Evolutionary conservation across 2,888 invertebrate genomes (phyloP).

Genomic region (Aphidoletes aphidimyza): DNA sequence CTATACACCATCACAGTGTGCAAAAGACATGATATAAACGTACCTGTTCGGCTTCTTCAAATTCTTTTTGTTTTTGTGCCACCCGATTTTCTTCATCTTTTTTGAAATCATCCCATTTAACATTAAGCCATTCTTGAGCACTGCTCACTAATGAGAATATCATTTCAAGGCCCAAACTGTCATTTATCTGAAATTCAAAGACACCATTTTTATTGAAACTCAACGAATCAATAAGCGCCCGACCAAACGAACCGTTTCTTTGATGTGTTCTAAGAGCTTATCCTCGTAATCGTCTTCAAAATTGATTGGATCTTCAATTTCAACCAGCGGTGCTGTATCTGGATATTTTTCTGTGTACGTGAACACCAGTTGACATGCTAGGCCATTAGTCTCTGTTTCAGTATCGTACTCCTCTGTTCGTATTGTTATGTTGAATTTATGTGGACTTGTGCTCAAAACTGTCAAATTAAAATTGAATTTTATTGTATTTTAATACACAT

Average conservation of each 20-base stretch:
- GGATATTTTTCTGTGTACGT: conserved; percentile 89
- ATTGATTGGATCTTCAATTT: conserved; percentile 80
- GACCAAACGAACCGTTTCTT: conserved; percentile 70
- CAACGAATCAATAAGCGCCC: neutral
- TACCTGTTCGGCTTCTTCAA: conserved; percentile 90
- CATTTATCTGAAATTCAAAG: conserved; percentile 72
- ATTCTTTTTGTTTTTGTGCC: conserved; percentile 75
- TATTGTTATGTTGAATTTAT: conserved; percentile 84
- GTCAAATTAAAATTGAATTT: conserved; percentile 55
- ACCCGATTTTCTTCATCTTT: conserved; percentile 77
- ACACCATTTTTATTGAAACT: neutral
- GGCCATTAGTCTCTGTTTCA: conserved; percentile 74
- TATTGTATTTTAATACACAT: too few relatives aligned
- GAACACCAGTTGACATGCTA: conserved; percentile 81
- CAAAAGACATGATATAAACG: too few relatives aligned
- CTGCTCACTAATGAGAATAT: conserved; percentile 94
- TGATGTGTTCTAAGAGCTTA: conserved; percentile 74
- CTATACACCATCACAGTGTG: too few relatives aligned
- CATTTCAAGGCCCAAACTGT: conserved; percentile 97
- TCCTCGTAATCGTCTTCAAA: conserved; percentile 77
- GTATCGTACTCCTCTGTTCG: conserved; percentile 79
- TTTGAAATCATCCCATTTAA: conserved; percentile 82
- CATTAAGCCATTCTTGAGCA: conserved; percentile 92
- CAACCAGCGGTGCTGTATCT: conserved; percentile 83
- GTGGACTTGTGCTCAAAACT: conserved; percentile 80